Evolutionary conservation across 2,797 vertebrate species (phyloP), one percentile per base, ranked within the genome.

Genomic region (Perodicticus potto): DNA sequence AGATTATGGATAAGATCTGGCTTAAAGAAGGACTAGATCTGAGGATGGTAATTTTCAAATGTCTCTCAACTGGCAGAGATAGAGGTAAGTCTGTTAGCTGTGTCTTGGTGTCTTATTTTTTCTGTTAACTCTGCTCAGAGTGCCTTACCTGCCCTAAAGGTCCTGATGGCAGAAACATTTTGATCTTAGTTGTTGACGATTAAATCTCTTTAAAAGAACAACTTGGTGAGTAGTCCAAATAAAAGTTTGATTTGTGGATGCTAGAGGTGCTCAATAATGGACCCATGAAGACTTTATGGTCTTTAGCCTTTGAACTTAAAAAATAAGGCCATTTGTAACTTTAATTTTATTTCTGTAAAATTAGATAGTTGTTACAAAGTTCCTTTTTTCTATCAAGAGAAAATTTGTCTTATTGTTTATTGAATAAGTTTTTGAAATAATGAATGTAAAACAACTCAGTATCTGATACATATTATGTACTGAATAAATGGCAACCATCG

Each of bases 1-100:
- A 99, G 93, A 99, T 99, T 90, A 99, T 99, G 99, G 99, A 99
- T 98, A 99, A 99, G 92, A 99, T 99, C 97, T 99, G 99, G 99
- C 98, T 99, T 97, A 99, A 99, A 98, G 99, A 99, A 96, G 99
- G 99, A 3, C 98, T 99, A 96, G 99, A 99, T 98, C 98, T 99
- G 74, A 99, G 99, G 76, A 99, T 99, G 86, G 99, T 99, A 94
- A 99, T 99, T 98, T 99, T 99, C 97, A 99, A 99, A 97, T 99
- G 99, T 93, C 99, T 99, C 93, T 99, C 99, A 96, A 99, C 99
- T 17, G 99, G 99, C 96, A 99, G 99, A 98, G 99, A 99, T 97
- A 98, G 99, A 99, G 99, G 99, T 99, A 94, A 89, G 83, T 87
- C 20, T 93, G 2, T 93, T 78, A 86, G 16, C 40, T 78, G 3